Conservation (phyloP, 2,113 vertebrate species). For the Bufo bufo region DNA sequence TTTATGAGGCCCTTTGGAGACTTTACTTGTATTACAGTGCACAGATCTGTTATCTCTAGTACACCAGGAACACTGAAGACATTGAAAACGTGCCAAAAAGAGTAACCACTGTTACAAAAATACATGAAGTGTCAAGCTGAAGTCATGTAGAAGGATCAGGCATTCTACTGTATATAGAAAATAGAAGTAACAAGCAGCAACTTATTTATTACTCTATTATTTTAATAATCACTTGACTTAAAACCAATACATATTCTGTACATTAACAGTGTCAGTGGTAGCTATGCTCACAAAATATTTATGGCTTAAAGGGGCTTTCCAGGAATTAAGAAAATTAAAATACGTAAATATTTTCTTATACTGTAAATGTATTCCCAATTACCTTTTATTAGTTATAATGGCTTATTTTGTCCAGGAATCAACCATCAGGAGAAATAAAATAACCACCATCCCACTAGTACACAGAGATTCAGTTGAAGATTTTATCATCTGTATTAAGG, state of each 20-base stretch:
- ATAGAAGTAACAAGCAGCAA: not conserved
- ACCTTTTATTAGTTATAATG: no score
- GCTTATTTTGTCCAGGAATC: no score
- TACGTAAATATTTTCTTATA: no score
- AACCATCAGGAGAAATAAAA: no score
- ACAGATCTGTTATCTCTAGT: conserved; percentile 43
- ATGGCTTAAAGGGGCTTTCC: no score
- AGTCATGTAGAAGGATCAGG: conserved; percentile 16
- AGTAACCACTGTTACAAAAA: conserved; percentile 33
- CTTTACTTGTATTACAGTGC: conserved; percentile 27
- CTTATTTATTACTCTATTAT: conserved; percentile 12
- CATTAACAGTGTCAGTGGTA: not conserved
- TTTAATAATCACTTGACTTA: not conserved
- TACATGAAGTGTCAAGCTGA: conserved; percentile 38
- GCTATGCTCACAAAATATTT: not conserved
- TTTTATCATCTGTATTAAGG: no score
- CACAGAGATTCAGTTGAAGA: no score
- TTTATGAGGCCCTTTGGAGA: conserved; percentile 47
- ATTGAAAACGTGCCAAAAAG: conserved; percentile 5
- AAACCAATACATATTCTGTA: not conserved
- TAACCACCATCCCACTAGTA: no score
- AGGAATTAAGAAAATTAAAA: no score
- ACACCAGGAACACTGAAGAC: conserved; percentile 35
- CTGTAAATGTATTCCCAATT: not conserved
- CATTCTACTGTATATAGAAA: not conserved